Percentiles rank a stretch among this genome's conserved stretches.
These are phyloP conservation scores for Notodonta dromedarius DNA, from an alignment of 2,888 invertebrate genomes.

Conservation along the genomic window DNA sequence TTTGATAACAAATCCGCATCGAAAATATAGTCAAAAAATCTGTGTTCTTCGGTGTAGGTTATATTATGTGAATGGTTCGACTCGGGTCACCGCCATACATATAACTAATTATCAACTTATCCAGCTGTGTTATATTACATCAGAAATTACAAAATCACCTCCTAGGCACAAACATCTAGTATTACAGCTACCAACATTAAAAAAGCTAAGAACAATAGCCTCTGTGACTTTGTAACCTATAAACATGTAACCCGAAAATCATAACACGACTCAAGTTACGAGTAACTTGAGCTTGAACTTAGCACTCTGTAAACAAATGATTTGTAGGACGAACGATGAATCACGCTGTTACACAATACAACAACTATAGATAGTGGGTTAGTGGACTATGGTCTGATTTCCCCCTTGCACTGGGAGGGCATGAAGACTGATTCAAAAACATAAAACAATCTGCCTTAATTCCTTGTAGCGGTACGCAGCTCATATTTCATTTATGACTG, in stretches of 20 bases:
- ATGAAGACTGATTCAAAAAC: background rate
- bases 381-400: background rate
- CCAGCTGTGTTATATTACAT: too few relatives aligned
- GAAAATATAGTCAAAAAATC: too few relatives aligned
- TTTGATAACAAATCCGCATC: too few relatives aligned
- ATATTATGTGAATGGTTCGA: too few relatives aligned
- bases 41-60: too few relatives aligned
- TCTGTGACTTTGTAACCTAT: conserved; percentile 5
- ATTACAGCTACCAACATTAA: background rate
- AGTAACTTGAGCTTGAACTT: conserved; percentile 5
- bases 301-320: background rate
- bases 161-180: background rate
- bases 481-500: too few relatives aligned
- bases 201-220: background rate
- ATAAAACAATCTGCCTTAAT: too few relatives aligned
- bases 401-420: too few relatives aligned
- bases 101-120: too few relatives aligned
- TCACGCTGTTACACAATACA: background rate
- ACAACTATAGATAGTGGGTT: background rate
- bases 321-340: background rate
- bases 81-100: too few relatives aligned
- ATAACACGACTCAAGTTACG: conserved; percentile 3
- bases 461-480: too few relatives aligned
- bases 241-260: conserved; percentile 3
- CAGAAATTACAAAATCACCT: too few relatives aligned